Conservation (phyloP, 2,888 invertebrate genomes). For the Stratiomys singularior region DNA sequence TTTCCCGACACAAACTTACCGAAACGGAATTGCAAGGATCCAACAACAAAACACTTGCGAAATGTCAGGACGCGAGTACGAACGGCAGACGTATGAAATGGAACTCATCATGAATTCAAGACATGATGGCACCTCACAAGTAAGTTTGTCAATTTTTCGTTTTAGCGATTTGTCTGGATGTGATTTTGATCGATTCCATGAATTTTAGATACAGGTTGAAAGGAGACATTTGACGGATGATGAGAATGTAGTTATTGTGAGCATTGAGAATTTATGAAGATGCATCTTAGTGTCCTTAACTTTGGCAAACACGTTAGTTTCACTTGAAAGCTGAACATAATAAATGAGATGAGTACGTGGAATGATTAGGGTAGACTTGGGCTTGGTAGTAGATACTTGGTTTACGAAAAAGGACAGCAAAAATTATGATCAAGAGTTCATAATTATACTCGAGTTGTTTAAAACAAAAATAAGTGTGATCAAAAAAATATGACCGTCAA, state of each 20-base stretch:
- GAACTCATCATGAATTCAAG: slow-evolving; percentile 6
- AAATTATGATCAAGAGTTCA: no score
- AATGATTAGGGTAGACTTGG: not conserved
- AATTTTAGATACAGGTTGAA: not conserved
- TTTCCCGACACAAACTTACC: not conserved
- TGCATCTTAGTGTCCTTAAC: not conserved
- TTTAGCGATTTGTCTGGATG: slow-evolving; percentile 23
- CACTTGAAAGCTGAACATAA: not conserved
- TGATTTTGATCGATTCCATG: slow-evolving; percentile 19
- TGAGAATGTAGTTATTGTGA: not conserved
- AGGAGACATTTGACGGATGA: not conserved
- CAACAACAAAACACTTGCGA: not conserved
- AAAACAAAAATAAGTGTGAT: no score
- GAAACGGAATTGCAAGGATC: not conserved
- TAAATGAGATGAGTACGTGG: not conserved
- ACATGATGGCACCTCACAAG: slow-evolving; percentile 18
- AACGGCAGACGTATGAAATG: not conserved
- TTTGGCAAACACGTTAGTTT: not conserved
- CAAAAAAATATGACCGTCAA: no score
- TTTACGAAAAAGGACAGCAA: no score
- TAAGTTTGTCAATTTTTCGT: slow-evolving; percentile 22
- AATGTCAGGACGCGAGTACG: not conserved
- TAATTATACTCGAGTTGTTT: no score
- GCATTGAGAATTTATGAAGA: not conserved
- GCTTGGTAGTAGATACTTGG: no score